These are phyloP conservation scores for Plemyria rubiginata DNA, from an alignment of 2,888 invertebrate genomes.

Conservation along the genomic window DNA sequence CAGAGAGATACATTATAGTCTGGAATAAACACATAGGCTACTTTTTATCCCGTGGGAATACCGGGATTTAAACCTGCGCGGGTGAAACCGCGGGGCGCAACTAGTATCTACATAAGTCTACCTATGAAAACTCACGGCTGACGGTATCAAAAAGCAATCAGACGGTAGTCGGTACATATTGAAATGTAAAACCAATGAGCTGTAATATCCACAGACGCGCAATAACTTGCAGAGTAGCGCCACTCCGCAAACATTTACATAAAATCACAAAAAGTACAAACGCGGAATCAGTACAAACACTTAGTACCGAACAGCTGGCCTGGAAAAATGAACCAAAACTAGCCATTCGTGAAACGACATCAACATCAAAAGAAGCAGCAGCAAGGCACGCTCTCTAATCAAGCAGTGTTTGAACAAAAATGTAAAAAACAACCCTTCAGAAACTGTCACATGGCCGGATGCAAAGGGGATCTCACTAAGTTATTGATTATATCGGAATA, in stretches of 20 bases:
- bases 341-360: constrained; percentile 69
- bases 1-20: no score
- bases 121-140: constrained; percentile 28
- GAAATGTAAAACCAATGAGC: constrained; percentile 45
- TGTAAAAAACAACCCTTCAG: constrained; percentile 67
- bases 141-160: constrained; percentile 43
- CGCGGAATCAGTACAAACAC: constrained; percentile 65
- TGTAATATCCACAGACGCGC: constrained; percentile 43
- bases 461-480: constrained; percentile 85
- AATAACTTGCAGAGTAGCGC: constrained; percentile 41
- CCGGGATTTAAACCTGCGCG: no score
- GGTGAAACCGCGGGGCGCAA: no score
- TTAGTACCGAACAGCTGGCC: constrained; percentile 53
- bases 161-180: constrained; percentile 42
- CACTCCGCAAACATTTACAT: constrained; percentile 57
- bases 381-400: constrained; percentile 74
- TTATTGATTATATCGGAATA: constrained; percentile 86
- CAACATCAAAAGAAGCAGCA: constrained; percentile 72
- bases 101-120: no score
- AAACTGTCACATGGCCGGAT: constrained; percentile 83
- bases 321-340: constrained; percentile 62
- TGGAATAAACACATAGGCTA: no score
- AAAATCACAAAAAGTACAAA: constrained; percentile 59
- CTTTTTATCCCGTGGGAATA: no score
- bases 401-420: constrained; percentile 81